phyloP scores from a whole-genome alignment of 2,888 invertebrate genomes.

The Apodemia mormo region DNA sequence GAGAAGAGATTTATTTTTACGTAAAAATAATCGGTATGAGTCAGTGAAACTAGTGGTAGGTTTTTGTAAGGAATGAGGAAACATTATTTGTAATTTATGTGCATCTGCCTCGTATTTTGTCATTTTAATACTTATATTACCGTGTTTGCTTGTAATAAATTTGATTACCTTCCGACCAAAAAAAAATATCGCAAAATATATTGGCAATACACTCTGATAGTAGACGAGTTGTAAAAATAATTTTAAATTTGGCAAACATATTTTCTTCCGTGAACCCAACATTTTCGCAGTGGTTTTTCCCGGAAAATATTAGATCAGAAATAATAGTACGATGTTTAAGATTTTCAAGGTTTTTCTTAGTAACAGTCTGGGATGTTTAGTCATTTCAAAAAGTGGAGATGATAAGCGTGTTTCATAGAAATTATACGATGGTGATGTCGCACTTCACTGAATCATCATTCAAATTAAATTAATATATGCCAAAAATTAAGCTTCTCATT shows the following conservation, averaged over 20 bases:
- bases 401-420: constrained; percentile 7
- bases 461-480: background rate
- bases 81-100: no score
- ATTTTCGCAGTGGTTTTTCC: constrained; percentile 1
- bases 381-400: constrained; percentile 2
- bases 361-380: constrained; percentile 12
- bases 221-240: constrained; percentile 8
- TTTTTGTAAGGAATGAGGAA: no score
- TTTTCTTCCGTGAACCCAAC: constrained; percentile 8
- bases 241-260: constrained; percentile 16
- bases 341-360: constrained; percentile 13
- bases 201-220: background rate
- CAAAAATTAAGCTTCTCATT: background rate
- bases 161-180: no score
- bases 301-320: constrained; percentile 11
- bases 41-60: no score
- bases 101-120: no score
- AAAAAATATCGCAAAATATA: background rate
- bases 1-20: no score
- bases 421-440: background rate
- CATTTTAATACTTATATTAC: no score
- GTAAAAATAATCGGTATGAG: no score
- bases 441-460: background rate
- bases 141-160: no score
- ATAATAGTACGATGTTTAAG: constrained; percentile 1